phyloP scores from a whole-genome alignment of 1,140 invertebrate species.

The Trichogramma pretiosum region DNA sequence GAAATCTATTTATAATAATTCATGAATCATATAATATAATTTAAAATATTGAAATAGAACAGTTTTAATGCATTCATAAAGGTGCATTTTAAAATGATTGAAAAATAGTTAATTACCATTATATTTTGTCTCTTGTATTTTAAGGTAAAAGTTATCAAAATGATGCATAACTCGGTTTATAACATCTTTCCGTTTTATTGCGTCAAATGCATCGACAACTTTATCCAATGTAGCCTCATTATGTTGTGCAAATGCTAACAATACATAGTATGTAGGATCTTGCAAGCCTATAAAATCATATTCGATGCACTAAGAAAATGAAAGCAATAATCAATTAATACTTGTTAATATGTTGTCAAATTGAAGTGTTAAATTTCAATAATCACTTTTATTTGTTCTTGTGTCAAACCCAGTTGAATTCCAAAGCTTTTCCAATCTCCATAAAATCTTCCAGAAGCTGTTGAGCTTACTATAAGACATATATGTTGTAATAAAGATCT shows the following conservation, averaged over 20 bases:
- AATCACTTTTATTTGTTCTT: constrained; percentile 32
- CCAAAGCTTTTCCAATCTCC: constrained; percentile 33
- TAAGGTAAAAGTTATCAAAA: constrained; percentile 23
- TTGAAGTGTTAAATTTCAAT: not conserved
- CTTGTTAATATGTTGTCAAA: not conserved
- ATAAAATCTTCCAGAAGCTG: constrained; percentile 29
- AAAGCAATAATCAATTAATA: constrained; percentile 1
- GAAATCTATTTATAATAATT: constrained; percentile 12
- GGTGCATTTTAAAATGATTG: not conserved
- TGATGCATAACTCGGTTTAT: constrained; percentile 28
- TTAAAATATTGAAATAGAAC: no score
- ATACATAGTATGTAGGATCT: constrained; percentile 35
- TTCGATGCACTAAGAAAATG: constrained; percentile 28
- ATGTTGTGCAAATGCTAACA: constrained; percentile 29
- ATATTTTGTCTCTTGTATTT: not conserved
- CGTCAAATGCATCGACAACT: constrained; percentile 25
- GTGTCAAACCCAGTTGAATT: constrained; percentile 23
- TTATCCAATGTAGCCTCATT: constrained; percentile 30
- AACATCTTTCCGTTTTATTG: constrained; percentile 29
- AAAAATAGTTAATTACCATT: not conserved
- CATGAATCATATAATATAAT: not conserved
- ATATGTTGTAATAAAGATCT: constrained; percentile 26
- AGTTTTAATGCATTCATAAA: no score
- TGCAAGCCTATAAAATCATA: constrained; percentile 33
- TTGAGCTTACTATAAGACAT: constrained; percentile 31